phyloP scores from a whole-genome alignment of 2,888 invertebrate species.

The Spodoptera littoralis region DNA sequence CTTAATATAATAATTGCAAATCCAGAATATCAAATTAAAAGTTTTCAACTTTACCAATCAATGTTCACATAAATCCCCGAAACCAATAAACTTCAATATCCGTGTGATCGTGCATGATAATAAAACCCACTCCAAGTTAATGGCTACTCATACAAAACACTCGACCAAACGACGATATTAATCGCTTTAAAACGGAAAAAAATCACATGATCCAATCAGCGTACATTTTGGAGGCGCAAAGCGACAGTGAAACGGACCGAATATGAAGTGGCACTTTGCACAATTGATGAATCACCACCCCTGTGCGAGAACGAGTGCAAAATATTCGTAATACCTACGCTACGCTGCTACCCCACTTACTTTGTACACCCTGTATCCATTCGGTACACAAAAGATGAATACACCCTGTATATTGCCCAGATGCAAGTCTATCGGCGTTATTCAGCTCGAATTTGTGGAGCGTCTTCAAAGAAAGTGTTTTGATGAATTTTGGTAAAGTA shows the following conservation, averaged over 20 bases:
- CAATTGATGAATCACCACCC: constrained; percentile 83
- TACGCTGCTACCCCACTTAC: constrained; percentile 35
- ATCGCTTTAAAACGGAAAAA: constrained; percentile 60
- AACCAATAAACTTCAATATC: constrained; percentile 31
- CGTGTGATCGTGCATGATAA: constrained; percentile 34
- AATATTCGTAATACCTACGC: constrained; percentile 30
- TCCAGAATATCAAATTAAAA: no score
- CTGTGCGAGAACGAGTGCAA: constrained; percentile 55
- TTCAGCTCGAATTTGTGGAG: constrained; percentile 25
- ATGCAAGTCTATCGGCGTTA: constrained; percentile 18
- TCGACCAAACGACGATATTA: constrained; percentile 35
- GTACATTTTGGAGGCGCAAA: constrained; percentile 73
- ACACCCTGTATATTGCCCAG: constrained; percentile 32
- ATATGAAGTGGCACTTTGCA: constrained; percentile 84
- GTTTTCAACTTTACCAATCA: no score
- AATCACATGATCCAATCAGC: constrained; percentile 71
- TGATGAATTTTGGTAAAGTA: not conserved
- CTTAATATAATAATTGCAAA: no score
- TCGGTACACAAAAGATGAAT: constrained; percentile 43
- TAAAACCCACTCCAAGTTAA: constrained; percentile 47
- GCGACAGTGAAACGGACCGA: constrained; percentile 77
- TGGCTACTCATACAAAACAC: constrained; percentile 46
- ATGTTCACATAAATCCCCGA: not conserved
- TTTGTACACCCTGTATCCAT: constrained; percentile 36
- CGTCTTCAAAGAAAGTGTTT: not conserved